These are phyloP conservation scores for Heliconius sara DNA, from an alignment of 2,888 invertebrate species.

Conservation along the genomic window DNA sequence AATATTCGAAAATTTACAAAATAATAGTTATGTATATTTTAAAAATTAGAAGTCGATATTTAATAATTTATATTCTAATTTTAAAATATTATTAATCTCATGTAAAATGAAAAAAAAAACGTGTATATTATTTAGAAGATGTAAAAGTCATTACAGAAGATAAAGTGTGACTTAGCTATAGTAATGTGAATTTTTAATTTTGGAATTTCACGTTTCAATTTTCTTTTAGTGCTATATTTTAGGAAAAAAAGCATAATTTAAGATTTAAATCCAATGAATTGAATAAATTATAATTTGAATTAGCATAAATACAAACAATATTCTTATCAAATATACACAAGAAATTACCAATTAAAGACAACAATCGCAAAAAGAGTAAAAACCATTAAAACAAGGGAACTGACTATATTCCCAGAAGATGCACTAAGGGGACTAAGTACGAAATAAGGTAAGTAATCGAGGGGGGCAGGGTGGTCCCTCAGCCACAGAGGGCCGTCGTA, in stretches of 20 bases:
- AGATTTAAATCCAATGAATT: background rate
- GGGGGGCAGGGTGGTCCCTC: constrained; percentile 86
- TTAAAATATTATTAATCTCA: too few species aligned
- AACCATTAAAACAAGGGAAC: background rate
- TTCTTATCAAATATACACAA: background rate
- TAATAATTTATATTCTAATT: background rate
- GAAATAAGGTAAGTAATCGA: constrained; percentile 89
- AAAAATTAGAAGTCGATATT: background rate
- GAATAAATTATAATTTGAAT: background rate
- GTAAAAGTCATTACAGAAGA: too few species aligned
- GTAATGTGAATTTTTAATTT: too few species aligned
- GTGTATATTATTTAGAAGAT: too few species aligned
- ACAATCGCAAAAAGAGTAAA: background rate
- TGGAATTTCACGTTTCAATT: too few species aligned
- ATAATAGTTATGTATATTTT: background rate
- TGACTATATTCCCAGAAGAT: background rate
- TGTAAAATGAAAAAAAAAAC: too few species aligned
- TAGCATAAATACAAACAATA: background rate
- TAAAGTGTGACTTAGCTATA: too few species aligned
- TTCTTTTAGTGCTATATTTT: too few species aligned
- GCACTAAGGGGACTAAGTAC: constrained; percentile 53
- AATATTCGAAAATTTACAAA: background rate
- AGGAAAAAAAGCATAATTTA: too few species aligned
- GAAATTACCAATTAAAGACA: background rate
- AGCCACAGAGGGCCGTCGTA: constrained; percentile 86